Conservation (phyloP, 2,113 vertebrate species). For the Eonycteris spelaea region DNA sequence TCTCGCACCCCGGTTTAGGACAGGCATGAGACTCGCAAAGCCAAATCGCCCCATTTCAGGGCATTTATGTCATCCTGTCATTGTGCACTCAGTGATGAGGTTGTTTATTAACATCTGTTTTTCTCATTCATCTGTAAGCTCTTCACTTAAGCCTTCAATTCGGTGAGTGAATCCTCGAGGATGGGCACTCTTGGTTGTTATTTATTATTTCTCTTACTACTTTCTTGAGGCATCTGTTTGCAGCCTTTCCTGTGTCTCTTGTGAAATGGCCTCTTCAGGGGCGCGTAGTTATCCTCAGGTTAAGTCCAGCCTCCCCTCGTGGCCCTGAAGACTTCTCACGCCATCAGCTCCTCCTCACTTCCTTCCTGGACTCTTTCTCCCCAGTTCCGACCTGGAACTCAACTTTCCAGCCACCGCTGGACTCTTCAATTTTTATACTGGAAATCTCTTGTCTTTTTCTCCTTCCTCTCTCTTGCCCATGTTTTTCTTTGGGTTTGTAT, state of each 20-base stretch:
- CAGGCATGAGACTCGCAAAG: background rate
- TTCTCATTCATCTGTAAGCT: background rate
- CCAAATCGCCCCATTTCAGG: background rate
- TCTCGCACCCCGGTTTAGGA: rapidly evolving
- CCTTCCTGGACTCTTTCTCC: background rate
- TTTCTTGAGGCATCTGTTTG: background rate
- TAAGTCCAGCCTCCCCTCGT: background rate
- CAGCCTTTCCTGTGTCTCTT: background rate
- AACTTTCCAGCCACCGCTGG: background rate
- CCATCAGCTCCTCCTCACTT: background rate
- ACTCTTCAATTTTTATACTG: background rate
- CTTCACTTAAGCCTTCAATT: background rate
- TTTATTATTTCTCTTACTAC: background rate
- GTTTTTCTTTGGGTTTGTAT: background rate
- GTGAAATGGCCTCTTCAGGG: background rate
- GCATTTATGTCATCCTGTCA: background rate
- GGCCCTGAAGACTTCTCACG: background rate
- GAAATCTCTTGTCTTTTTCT: background rate
- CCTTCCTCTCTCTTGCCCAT: background rate
- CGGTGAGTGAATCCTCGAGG: background rate
- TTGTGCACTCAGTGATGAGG: background rate
- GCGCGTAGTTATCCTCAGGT: background rate
- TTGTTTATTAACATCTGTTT: background rate
- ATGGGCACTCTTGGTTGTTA: background rate
- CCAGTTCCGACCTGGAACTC: background rate